Conservation (phyloP, 2,888 invertebrate genomes). For the Tethea ocularis region DNA sequence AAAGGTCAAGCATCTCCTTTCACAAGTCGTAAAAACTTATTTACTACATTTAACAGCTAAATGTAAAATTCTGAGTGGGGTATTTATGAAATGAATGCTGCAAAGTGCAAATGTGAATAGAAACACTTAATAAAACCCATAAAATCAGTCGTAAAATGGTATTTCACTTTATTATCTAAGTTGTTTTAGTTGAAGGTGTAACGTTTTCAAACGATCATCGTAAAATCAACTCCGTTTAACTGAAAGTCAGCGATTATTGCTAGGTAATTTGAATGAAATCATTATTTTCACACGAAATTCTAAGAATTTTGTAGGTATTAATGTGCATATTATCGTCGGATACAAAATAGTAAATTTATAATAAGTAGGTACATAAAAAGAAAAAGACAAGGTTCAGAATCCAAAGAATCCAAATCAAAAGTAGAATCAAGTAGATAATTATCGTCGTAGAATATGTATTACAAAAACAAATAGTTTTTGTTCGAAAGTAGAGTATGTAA, state of each 20-base stretch:
- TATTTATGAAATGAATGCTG: neutral
- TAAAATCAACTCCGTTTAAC: neutral
- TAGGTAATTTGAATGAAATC: too few species aligned
- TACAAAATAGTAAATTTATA: too few species aligned
- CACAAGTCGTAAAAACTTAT: constrained; percentile 2
- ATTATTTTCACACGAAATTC: neutral
- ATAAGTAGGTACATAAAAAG: too few species aligned
- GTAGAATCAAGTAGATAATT: neutral
- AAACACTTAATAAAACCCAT: constrained; percentile 4
- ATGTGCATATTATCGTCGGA: too few species aligned
- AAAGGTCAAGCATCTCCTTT: neutral
- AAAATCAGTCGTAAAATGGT: neutral
- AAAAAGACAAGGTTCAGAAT: neutral
- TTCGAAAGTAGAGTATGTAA: constrained; percentile 15
- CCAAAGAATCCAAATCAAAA: neutral
- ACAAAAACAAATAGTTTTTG: neutral
- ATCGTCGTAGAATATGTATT: neutral
- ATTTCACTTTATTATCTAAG: neutral
- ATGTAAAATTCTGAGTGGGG: neutral
- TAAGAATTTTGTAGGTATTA: neutral
- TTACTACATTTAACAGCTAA: constrained; percentile 1
- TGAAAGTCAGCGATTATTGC: too few species aligned
- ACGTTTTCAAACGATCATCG: neutral
- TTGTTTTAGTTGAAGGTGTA: neutral
- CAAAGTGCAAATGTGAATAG: constrained; percentile 4